These are phyloP conservation scores for Hyperopisus bebe DNA, from an alignment of 2,113 vertebrate species.

Conservation along the genomic window DNA sequence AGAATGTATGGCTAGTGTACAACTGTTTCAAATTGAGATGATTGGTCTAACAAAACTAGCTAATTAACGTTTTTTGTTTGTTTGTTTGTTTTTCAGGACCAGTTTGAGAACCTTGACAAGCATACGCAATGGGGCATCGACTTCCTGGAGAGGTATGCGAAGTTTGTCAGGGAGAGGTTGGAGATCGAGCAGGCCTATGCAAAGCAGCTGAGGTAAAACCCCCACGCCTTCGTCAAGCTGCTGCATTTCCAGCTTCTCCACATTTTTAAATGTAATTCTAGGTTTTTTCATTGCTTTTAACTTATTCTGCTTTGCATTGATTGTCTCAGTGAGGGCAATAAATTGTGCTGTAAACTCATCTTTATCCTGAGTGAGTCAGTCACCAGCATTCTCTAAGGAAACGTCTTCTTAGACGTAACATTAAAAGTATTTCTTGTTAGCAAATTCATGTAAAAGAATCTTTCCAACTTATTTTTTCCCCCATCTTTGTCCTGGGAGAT, in stretches of 20 bases:
- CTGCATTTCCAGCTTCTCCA: neutral
- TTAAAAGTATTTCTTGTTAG: slow-evolving; percentile 1
- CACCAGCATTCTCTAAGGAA: neutral
- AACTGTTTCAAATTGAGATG: neutral
- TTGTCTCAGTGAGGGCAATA: neutral
- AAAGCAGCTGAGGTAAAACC: slow-evolving; percentile 90
- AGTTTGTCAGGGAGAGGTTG: slow-evolving; percentile 97
- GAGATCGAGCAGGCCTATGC: slow-evolving; percentile 97
- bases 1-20: neutral
- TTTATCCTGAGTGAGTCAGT: neutral
- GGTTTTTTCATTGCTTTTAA: neutral
- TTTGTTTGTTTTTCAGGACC: slow-evolving; percentile 73
- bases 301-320: neutral
- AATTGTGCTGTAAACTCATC: neutral
- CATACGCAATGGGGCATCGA: slow-evolving; percentile 98
- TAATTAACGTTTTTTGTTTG: neutral
- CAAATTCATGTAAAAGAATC: neutral
- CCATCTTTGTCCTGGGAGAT: neutral
- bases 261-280: too few species aligned
- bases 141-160: slow-evolving; percentile 94
- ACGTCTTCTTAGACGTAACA: neutral
- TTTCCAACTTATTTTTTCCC: neutral
- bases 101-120: slow-evolving; percentile 97
- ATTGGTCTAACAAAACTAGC: neutral
- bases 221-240: neutral